Base-by-base conservation (phyloP, 2,797 vertebrate genomes). In the Cyclopterus lumpus region DNA sequence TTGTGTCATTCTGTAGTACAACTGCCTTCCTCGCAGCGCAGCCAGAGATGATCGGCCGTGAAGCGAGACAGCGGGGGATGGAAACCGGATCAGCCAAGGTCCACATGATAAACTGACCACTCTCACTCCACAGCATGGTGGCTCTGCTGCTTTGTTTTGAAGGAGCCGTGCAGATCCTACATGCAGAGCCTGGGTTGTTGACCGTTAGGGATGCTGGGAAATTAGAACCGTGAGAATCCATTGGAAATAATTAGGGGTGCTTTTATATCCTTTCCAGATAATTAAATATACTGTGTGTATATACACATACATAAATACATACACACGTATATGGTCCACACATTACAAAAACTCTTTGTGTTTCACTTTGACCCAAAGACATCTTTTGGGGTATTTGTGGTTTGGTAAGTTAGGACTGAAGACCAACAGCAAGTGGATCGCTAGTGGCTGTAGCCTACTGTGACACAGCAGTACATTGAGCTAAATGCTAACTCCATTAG, bases 1-100 rank as follows among this genome's bases (percentile, higher is more conserved):
- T 51, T 55, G 16, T 46, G 55, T 68, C 7, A 22, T 36, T 60
- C 36, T 44, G 30, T 26, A 30, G 34, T 20, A 38, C 30, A 30
- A 12, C 26, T 9, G 42, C 51, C 54, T 63, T 71, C 59, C 67
- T 57, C 20, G 11, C 71, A 60, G 48, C 16, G 16, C 28, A 53
- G 58, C 18, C 61, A 6, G 42, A 79, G 32, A 68, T 15, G 67
- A 86, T 61, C 67, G 73, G 70, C 46, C 44, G 22, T 28, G 28
- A 49, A 46, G 67, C 32, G 14, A 67, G 12, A 53, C 28, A 53
- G 34, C 40, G 24, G n/a, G 65, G 67, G 55, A 40, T 42, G 66
- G 62, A 62, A 67, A 75, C 59, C 62, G 38, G 22, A 69, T 67
- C 42, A 46, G 36, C 40, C 24, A 11, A 61, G 55, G 51, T 53